These are phyloP conservation scores for Dipus sagitta DNA, from an alignment of 2,797 vertebrate species.

Conservation along the genomic window DNA sequence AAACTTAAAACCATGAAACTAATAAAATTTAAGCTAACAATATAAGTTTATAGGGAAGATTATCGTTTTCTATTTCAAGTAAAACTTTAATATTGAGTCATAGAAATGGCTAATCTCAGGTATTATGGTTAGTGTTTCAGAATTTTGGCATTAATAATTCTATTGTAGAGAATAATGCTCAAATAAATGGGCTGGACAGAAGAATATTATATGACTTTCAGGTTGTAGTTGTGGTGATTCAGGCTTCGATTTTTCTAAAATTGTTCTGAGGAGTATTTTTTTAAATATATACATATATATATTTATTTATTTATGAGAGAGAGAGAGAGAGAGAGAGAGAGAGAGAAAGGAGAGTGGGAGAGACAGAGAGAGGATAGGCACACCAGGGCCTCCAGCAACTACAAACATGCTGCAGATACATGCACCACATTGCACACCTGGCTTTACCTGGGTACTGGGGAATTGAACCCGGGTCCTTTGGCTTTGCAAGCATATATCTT, in stretches of 20 bases:
- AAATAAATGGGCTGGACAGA: neutral
- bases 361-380: no score
- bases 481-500: no score
- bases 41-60: constrained; percentile 10
- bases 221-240: neutral
- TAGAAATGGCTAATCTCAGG: neutral
- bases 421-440: no score
- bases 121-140: neutral
- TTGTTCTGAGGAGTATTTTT: neutral
- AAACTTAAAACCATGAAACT: constrained; percentile 35
- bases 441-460: no score
- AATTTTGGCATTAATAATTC: constrained; percentile 53
- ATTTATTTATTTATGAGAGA: no score
- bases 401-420: no score
- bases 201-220: constrained; percentile 3
- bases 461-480: no score
- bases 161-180: constrained; percentile 23
- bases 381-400: no score
- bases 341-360: no score
- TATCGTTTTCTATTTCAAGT: neutral
- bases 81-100: constrained; percentile 6
- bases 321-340: no score
- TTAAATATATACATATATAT: no score
- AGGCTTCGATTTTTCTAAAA: constrained; percentile 5
- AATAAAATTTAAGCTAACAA: constrained; percentile 35